phyloP scores from a whole-genome alignment of 2,113 vertebrate species.

The Chloropsis cyanopogon region DNA sequence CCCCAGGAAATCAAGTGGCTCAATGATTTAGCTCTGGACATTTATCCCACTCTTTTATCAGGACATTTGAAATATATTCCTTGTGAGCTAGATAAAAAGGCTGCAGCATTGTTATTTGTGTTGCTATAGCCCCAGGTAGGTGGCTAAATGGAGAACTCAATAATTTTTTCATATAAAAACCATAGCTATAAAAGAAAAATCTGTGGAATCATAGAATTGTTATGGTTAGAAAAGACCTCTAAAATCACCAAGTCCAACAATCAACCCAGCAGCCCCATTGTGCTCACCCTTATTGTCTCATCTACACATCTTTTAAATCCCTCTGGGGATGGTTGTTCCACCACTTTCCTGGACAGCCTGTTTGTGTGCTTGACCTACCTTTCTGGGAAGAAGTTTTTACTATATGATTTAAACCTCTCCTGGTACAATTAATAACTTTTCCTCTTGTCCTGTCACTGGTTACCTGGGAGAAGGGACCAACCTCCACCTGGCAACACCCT shows the following conservation, averaged over 20 bases:
- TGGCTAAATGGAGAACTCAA: neutral
- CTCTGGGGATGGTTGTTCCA: no score
- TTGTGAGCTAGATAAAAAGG: neutral
- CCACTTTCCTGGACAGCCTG: neutral
- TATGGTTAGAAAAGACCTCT: neutral
- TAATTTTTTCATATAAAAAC: neutral
- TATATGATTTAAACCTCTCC: rapidly evolving
- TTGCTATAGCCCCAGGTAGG: neutral
- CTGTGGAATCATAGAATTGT: neutral
- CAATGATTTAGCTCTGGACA: neutral
- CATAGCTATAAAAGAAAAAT: neutral
- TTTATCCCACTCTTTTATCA: neutral
- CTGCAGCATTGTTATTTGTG: neutral
- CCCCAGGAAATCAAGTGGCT: neutral
- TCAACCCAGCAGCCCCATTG: neutral
- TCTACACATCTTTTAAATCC: neutral
- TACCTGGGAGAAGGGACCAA: neutral
- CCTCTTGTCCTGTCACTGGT: neutral
- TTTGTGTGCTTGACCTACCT: neutral
- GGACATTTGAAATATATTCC: neutral
- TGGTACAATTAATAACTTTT: neutral
- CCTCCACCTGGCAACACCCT: neutral
- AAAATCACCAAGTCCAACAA: neutral
- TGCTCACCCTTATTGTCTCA: neutral
- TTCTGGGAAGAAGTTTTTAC: neutral